Base-by-base conservation (phyloP, 2,797 vertebrate species). In the Anguilla marmorata region DNA sequence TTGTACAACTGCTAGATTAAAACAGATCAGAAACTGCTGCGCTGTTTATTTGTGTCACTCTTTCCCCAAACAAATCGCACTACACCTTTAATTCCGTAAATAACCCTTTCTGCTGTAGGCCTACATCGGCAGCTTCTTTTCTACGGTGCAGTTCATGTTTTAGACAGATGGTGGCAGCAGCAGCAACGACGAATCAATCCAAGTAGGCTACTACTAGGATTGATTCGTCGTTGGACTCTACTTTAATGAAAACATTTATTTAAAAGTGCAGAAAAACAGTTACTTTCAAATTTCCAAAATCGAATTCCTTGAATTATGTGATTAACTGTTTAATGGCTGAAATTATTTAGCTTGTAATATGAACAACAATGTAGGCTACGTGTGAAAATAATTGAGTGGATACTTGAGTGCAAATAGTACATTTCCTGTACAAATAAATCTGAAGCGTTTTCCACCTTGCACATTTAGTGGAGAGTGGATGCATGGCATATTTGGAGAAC, bases 121-220 rank as follows among this genome's bases (percentile, higher is more conserved):
- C 24, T 9, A 50, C 16, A 3, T 45, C 6, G 27, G 33, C 79
- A 21, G 21, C 19, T 82, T 24, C 74, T 41, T 41, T 76, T 50
- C 45, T n/a, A 45, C 21, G 0, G 79, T 82, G 45, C 45, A 50
- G 41, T 82, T 50, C 24, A 50, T 3, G 9, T 82, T 48, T 50
- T 2, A 3, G 79, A 82, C 95, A 93, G 91, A 90, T 95, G 95
- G 85, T 91, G 95, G 93, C 90, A 87, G 58, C 88, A 79, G 58
- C 88, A 79, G 19, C 69, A 79, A 79, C 33, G 33, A 41, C 74
- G 33, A 79, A 79, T 45, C 74, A 1, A 79, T 79, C 74, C 1
- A 41, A 79, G 33, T 79, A 6, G 11, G 88, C 16, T 41, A 3
- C 19, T 41, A 5, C 37, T 45, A 4, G 41, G 41, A 45, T 45